Evolutionary conservation across 2,797 vertebrate species (phyloP).

Genomic region (Lagodon rhomboides): DNA sequence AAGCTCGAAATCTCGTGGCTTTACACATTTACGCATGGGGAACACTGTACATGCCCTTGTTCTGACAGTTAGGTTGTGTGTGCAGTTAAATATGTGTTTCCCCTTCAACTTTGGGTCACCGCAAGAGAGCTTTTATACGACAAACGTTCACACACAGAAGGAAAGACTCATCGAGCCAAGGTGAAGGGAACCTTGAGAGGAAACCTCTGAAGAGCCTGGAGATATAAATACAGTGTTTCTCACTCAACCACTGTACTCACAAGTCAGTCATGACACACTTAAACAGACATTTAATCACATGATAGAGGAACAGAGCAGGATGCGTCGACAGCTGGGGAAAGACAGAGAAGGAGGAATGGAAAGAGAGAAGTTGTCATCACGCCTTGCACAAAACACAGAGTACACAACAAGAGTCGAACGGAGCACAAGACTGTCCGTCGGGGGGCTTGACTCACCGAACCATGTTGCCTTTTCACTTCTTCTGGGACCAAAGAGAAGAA

Average conservation of each 20-base stretch:
- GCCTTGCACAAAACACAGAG: conserved; percentile 50
- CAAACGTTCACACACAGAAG: background rate
- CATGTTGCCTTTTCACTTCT: conserved; percentile 78
- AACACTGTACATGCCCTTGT: background rate
- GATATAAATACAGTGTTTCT: background rate
- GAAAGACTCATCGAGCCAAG: background rate
- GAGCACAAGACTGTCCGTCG: conserved; percentile 14
- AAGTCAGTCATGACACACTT: conserved; percentile 31
- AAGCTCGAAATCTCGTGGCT: background rate
- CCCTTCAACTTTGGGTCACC: background rate
- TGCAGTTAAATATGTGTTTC: background rate
- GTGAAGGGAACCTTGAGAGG: background rate
- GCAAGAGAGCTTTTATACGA: background rate
- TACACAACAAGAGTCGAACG: conserved; percentile 30
- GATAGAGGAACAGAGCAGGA: conserved; percentile 60
- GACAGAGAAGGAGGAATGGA: conserved; percentile 75
- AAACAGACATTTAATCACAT: conserved; percentile 64
- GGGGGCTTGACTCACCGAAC: conserved; percentile 85
- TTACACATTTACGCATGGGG: background rate
- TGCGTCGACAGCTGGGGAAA: conserved; percentile 47
- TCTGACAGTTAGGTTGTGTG: background rate
- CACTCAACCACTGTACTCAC: conserved; percentile 18
- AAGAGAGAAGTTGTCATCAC: conserved; percentile 77
- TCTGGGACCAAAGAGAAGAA: conserved; percentile 69
- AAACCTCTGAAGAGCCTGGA: background rate